phyloP scores from a whole-genome alignment of 2,888 invertebrate genomes.

The Mesorhabditis belari region DNA sequence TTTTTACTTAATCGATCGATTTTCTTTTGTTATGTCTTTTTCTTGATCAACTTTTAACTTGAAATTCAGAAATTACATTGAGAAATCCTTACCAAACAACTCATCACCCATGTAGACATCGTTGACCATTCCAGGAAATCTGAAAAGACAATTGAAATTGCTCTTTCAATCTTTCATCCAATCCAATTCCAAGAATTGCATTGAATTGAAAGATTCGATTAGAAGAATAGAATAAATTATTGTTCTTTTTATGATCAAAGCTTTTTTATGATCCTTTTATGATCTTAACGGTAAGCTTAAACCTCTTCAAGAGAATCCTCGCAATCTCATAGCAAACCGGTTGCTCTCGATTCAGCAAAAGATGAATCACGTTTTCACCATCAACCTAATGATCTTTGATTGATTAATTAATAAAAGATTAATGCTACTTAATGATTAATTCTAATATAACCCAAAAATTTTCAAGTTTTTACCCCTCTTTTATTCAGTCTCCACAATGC shows the following conservation, averaged over 20 bases:
- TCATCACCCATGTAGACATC: slow-evolving; percentile 96
- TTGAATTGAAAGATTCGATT: no score
- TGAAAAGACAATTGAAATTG: no score
- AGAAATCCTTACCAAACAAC: slow-evolving; percentile 69
- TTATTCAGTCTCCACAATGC: slow-evolving; percentile 97
- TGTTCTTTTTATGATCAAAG: no score
- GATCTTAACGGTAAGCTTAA: not conserved
- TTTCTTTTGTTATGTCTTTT: not conserved
- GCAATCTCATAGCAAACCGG: slow-evolving; percentile 62
- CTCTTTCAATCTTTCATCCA: no score
- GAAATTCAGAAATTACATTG: no score
- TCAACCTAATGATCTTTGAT: slow-evolving; percentile 55
- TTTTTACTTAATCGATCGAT: not conserved
- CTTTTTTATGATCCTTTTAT: no score
- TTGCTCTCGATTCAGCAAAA: slow-evolving; percentile 64
- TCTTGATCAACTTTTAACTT: not conserved
- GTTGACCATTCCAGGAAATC: slow-evolving; percentile 67
- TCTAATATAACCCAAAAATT: no score
- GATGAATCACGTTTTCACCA: slow-evolving; percentile 87
- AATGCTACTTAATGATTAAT: not conserved
- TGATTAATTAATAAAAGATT: not conserved
- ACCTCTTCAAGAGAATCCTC: slow-evolving; percentile 67
- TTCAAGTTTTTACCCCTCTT: slow-evolving; percentile 68
- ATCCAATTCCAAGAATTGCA: no score
- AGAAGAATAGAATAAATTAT: no score